These are phyloP conservation scores for Gambusia yucatana DNA, from an alignment of 2,797 vertebrate genomes.

Conservation along the genomic window DNA sequence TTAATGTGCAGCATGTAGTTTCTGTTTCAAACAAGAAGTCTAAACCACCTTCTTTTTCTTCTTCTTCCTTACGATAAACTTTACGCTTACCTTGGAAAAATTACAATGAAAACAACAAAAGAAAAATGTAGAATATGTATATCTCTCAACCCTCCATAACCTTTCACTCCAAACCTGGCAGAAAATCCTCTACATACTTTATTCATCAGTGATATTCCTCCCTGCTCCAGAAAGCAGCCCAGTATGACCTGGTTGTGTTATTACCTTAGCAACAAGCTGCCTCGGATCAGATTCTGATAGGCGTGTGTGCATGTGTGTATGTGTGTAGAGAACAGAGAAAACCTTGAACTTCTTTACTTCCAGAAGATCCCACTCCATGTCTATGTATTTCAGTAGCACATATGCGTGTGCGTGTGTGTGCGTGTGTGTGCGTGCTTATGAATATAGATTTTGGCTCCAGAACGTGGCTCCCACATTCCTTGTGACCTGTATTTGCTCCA, in stretches of 20 bases:
- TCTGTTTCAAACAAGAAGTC: neutral
- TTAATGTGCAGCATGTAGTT: neutral
- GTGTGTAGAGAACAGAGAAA: constrained; percentile 10
- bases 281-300: constrained; percentile 17
- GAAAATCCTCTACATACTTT: neutral
- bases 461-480: neutral
- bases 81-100: neutral
- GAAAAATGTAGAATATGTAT: constrained; percentile 8
- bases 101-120: constrained; percentile 9
- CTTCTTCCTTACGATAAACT: neutral
- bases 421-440: neutral
- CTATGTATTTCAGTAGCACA: neutral
- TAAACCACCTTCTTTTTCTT: neutral
- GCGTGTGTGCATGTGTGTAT: neutral
- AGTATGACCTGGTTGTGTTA: constrained; percentile 54
- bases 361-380: constrained; percentile 6
- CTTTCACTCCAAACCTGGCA: neutral
- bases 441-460: constrained; percentile 39
- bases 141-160: neutral
- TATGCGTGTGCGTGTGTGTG: neutral
- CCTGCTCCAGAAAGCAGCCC: constrained; percentile 48
- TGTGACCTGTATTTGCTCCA: constrained; percentile 33
- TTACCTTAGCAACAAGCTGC: constrained; percentile 62
- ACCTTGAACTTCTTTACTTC: constrained; percentile 1
- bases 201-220: constrained; percentile 28